Evolutionary conservation across 2,113 vertebrate genomes (phyloP).

Genomic region (Varanus salvator): DNA sequence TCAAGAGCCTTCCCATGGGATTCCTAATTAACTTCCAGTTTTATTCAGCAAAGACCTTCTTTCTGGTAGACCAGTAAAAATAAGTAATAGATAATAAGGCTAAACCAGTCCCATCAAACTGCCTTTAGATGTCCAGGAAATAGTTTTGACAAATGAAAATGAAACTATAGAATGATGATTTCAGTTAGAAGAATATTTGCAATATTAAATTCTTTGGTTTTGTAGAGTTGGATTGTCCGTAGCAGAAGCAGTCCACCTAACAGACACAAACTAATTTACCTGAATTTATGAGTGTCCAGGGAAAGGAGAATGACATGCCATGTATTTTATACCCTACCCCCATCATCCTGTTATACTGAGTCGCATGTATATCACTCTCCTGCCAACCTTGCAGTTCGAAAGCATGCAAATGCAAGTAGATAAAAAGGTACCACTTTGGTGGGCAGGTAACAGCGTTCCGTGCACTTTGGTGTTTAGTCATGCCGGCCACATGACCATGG

Average conservation of each 20-base stretch:
- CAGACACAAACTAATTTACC: not conserved
- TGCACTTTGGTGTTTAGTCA: no score
- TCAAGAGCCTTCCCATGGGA: not conserved
- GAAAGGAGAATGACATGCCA: not conserved
- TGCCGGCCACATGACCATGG: no score
- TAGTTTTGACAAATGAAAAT: not conserved
- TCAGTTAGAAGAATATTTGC: not conserved
- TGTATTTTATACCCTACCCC: not conserved
- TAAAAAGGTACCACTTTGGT: no score
- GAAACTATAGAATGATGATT: not conserved
- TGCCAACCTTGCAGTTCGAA: no score
- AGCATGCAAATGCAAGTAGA: no score
- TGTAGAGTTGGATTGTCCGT: not conserved
- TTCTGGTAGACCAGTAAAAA: not conserved
- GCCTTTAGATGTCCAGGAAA: not conserved
- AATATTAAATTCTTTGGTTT: not conserved
- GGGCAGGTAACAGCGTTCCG: no score
- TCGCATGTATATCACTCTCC: not conserved
- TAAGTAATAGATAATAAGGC: not conserved
- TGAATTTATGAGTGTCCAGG: not conserved
- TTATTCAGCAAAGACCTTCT: not conserved
- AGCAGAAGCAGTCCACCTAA: not conserved
- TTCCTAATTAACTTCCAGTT: not conserved
- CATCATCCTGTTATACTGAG: not conserved
- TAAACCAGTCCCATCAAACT: not conserved